Base-by-base conservation (phyloP, 2,888 invertebrate species). In the Agriopis leucophaearia region DNA sequence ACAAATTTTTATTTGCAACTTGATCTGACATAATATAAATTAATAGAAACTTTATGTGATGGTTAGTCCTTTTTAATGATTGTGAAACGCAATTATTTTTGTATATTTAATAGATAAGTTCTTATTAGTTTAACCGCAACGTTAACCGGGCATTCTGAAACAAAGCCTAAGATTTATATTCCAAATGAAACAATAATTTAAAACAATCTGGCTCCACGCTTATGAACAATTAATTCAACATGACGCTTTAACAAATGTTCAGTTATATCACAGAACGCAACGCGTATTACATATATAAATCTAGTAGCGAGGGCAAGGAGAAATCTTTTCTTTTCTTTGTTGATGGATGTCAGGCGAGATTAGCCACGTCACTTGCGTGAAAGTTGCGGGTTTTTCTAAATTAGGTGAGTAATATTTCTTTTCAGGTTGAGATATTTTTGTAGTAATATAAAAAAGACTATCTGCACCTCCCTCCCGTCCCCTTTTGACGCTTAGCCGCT, bases 271-370 rank as follows among this genome's bases (percentile, higher is more conserved):
- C 61, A 15, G 10, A 50, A 38, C 13, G 47, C 27, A 50, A 38
- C 13, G 47, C 27, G 47, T 59, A 55, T 50, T 57, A 44, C 51
- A 7, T 27, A 51, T 51, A 51, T 44, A 57, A 18, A 38, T 51
- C 35, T 8, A 45, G 27, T 27, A 35, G 13, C 27, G 38, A n/a
- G 55, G 40, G 36, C 10, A 47, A 60, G 55, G 60, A 66, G 65
- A 64, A 69, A 64, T 64, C 68, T 69, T 64, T 62, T 40, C 62
- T 52, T 55, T 67, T 63, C 44, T 59, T 64, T 38, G 47, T 58
- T 35, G 68, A 68, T 56, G 64, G 56, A 69, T 64, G 58, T 59
- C 54, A 47, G 38, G 15, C 48, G 12, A 63, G 47, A 59, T 64
- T 61, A 52, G 16, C 63, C 51, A 59, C 50, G 58, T 59, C 58